Evolutionary conservation across 2,113 vertebrate species (phyloP).

Genomic region (Fukomys damarensis): DNA sequence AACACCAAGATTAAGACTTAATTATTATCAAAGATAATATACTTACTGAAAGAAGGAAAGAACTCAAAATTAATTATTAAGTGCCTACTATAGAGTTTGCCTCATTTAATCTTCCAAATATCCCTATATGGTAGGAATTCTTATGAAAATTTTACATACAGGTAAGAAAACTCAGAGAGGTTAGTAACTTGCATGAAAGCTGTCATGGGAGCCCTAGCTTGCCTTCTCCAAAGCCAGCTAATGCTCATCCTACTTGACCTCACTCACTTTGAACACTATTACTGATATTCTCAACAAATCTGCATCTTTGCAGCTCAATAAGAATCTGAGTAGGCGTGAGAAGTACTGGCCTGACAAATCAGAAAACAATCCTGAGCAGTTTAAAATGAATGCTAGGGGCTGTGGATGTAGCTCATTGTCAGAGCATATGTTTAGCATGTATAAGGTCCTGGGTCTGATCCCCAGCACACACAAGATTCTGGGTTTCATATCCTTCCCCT

Average conservation of each 20-base stretch:
- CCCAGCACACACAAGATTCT: neutral
- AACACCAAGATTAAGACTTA: conserved; percentile 42
- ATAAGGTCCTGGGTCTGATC: neutral
- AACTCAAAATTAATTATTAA: conserved; percentile 61
- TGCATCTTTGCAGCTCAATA: neutral
- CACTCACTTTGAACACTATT: neutral
- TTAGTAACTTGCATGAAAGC: neutral
- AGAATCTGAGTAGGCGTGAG: neutral
- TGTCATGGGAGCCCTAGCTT: neutral
- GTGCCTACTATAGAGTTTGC: neutral
- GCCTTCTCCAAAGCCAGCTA: neutral
- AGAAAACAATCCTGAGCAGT: neutral
- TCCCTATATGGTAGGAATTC: conserved; percentile 15
- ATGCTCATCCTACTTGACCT: neutral
- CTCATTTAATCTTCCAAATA: conserved; percentile 46
- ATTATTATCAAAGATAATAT: conserved; percentile 35
- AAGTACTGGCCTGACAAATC: neutral
- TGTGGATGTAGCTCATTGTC: neutral
- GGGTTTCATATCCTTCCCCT: neutral
- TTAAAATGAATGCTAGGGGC: neutral
- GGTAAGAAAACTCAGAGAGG: neutral
- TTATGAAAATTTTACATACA: conserved; percentile 15
- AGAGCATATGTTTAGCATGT: neutral
- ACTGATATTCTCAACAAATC: conserved; percentile 17
- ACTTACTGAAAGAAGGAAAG: conserved; percentile 43